Conservation (phyloP, 2,797 vertebrate genomes). For the Phataginus tricuspis region DNA sequence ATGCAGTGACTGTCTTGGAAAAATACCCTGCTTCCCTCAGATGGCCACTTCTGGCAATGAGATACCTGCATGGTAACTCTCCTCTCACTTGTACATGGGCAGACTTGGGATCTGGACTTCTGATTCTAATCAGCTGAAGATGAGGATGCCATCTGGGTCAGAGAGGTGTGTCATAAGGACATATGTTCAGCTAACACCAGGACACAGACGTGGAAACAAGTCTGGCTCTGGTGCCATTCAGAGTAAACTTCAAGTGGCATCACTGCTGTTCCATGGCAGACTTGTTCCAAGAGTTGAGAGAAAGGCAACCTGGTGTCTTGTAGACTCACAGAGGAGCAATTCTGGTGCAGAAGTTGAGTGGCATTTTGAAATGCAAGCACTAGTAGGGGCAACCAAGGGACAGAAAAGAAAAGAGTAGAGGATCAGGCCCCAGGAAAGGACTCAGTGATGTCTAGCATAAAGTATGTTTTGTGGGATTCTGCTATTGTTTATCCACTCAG, state of each 20-base stretch:
- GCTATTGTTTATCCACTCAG: not conserved
- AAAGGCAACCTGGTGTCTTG: not conserved
- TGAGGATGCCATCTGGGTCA: not conserved
- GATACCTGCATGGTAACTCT: not conserved
- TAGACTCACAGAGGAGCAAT: not conserved
- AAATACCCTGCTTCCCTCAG: not conserved
- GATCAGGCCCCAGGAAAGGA: not conserved
- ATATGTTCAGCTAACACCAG: not conserved
- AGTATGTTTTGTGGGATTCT: not conserved
- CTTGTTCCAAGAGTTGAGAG: not conserved
- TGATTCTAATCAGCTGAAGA: not conserved
- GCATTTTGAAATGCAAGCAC: not conserved
- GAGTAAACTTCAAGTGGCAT: not conserved
- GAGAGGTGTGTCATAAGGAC: not conserved
- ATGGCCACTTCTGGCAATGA: not conserved
- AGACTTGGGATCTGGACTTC: not conserved
- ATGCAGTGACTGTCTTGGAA: not conserved
- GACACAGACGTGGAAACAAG: not conserved
- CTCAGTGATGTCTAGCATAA: accelerated
- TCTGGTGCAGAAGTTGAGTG: not conserved
- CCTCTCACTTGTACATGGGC: not conserved
- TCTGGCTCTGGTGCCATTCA: not conserved
- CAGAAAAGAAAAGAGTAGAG: not conserved
- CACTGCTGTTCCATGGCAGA: not conserved
- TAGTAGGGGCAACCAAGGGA: not conserved